Conservation (phyloP, 1,140 invertebrate species). For the Drosophila sucinea region DNA sequence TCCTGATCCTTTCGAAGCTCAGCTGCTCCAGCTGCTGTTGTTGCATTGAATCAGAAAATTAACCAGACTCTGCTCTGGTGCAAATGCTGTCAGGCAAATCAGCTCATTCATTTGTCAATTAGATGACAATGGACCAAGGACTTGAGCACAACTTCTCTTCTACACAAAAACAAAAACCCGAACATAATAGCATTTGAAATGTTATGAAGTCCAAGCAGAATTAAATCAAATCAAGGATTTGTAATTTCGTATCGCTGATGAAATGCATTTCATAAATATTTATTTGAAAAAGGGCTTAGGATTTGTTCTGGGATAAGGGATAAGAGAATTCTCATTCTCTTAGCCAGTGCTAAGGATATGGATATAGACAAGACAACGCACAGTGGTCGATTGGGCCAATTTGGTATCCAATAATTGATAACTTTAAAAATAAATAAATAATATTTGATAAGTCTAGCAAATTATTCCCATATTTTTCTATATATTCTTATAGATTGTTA, state of each 20-base stretch:
- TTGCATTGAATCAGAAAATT: constrained; percentile 39
- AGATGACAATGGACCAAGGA: constrained; percentile 59
- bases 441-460: too few species aligned
- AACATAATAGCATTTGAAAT: constrained; percentile 62
- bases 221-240: constrained; percentile 34
- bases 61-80: constrained; percentile 21
- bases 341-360: too few species aligned
- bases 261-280: constrained; percentile 69
- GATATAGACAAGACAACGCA: too few species aligned
- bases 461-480: too few species aligned
- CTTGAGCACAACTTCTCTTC: constrained; percentile 35
- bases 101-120: constrained; percentile 78
- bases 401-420: too few species aligned
- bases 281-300: constrained; percentile 26
- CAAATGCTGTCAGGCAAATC: constrained; percentile 64
- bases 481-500: too few species aligned
- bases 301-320: constrained; percentile 1
- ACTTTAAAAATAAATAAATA: too few species aligned
- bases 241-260: constrained; percentile 45
- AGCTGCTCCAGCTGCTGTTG: constrained; percentile 11
- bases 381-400: too few species aligned
- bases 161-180: constrained; percentile 33
- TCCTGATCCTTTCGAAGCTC: neutral
- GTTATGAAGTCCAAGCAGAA: constrained; percentile 41
- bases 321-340: neutral